Percentiles rank a stretch among this genome's conserved stretches.
Evolutionary conservation across 2,113 vertebrate species (phyloP).

Genomic region (Eptesicus fuscus): DNA sequence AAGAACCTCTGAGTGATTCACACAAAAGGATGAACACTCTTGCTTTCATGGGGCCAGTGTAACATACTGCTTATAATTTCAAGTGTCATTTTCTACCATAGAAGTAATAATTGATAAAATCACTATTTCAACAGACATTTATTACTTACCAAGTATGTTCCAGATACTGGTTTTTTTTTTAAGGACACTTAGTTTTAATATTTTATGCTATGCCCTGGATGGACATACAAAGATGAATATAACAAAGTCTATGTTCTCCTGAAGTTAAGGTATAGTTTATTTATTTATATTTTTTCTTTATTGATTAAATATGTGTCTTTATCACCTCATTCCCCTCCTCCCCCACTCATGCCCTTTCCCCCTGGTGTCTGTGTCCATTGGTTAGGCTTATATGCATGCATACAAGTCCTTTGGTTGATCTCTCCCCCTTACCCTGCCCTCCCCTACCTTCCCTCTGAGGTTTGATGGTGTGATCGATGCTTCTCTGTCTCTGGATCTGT

Average conservation of each 20-base stretch:
- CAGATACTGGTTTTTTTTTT: neutral
- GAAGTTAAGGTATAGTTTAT: neutral
- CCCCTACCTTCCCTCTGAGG: too few species aligned
- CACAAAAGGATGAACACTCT: neutral
- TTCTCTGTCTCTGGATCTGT: too few species aligned
- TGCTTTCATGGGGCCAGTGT: neutral
- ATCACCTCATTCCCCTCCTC: too few species aligned
- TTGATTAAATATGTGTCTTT: too few species aligned
- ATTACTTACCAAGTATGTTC: neutral
- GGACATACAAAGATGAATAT: neutral
- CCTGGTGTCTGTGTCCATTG: too few species aligned
- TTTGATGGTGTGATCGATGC: too few species aligned
- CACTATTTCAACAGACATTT: neutral
- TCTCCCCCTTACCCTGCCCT: too few species aligned
- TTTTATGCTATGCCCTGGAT: neutral
- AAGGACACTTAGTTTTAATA: neutral
- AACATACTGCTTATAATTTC: neutral
- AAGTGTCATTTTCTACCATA: neutral
- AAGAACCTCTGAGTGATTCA: neutral
- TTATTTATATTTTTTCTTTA: neutral
- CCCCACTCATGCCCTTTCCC: too few species aligned
- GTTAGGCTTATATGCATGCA: too few species aligned
- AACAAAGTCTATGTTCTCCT: neutral
- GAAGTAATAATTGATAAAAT: neutral
- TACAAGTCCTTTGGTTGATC: too few species aligned